These are phyloP conservation scores for Orthonevra nobilis DNA, from an alignment of 2,888 invertebrate species.

Conservation along the genomic window DNA sequence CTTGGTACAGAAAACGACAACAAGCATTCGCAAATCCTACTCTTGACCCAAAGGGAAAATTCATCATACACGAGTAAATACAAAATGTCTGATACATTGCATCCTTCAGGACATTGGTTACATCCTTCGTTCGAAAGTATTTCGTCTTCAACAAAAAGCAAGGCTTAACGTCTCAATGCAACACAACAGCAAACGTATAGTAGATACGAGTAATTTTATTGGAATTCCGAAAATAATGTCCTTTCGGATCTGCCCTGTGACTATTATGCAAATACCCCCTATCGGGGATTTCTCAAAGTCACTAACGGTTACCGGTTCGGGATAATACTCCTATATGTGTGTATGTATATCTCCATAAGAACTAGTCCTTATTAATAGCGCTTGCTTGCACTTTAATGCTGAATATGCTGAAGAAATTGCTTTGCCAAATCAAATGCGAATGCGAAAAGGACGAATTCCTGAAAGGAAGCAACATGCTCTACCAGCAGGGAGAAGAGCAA, in stretches of 20 bases:
- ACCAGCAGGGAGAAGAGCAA: too few relatives aligned
- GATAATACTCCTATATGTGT: too few relatives aligned
- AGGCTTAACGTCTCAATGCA: slow-evolving; percentile 7
- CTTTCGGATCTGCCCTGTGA: background rate
- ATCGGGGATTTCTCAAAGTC: slow-evolving; percentile 14
- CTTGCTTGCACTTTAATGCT: slow-evolving; percentile 41
- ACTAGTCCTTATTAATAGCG: slow-evolving; percentile 28
- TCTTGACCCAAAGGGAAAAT: too few relatives aligned
- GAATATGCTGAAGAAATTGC: slow-evolving; percentile 49
- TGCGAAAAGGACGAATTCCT: background rate
- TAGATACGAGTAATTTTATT: slow-evolving; percentile 14
- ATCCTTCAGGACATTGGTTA: too few relatives aligned
- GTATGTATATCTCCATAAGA: too few relatives aligned
- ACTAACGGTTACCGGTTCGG: too few relatives aligned
- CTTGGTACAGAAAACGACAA: too few relatives aligned
- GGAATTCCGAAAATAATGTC: slow-evolving; percentile 11
- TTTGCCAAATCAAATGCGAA: slow-evolving; percentile 11
- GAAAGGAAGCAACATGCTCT: slow-evolving; percentile 1
- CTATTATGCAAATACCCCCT: slow-evolving; percentile 6
- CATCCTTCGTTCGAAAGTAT: too few relatives aligned
- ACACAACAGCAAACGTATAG: slow-evolving; percentile 5
- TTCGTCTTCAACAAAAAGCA: slow-evolving; percentile 2
- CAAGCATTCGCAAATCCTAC: too few relatives aligned
- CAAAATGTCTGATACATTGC: too few relatives aligned
- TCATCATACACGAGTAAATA: too few relatives aligned